Conservation (phyloP, 2,113 vertebrate genomes). For the Chionis minor region DNA sequence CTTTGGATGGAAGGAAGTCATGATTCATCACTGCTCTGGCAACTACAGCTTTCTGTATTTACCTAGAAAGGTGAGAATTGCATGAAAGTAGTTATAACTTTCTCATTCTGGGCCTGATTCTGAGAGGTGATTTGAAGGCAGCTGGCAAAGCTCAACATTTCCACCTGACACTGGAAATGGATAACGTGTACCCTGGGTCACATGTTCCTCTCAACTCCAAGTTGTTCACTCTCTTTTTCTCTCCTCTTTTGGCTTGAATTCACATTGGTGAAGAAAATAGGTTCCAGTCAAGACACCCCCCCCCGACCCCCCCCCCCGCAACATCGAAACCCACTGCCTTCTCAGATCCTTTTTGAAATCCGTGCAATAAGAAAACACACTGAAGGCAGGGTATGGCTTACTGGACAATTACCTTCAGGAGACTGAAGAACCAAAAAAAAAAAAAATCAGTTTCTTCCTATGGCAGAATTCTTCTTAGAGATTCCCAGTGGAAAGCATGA, state of each 20-base stretch:
- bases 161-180: neutral
- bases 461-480: neutral
- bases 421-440: neutral
- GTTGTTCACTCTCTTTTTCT: neutral
- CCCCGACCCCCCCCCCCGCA: too few relatives aligned
- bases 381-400: neutral
- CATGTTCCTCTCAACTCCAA: neutral
- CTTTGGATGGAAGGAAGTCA: neutral
- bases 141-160: neutral
- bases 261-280: neutral
- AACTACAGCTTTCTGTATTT: neutral
- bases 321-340: neutral
- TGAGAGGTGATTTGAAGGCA: neutral
- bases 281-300: neutral
- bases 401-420: neutral
- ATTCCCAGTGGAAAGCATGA: neutral
- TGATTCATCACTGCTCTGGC: constrained; percentile 22
- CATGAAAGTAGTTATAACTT: neutral
- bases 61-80: constrained; percentile 21
- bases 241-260: neutral
- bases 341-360: neutral
- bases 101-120: neutral
- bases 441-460: neutral
- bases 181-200: neutral
- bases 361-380: neutral